phyloP scores from a whole-genome alignment of 2,888 invertebrate genomes.

The Chaetogeoica ovagalla region DNA sequence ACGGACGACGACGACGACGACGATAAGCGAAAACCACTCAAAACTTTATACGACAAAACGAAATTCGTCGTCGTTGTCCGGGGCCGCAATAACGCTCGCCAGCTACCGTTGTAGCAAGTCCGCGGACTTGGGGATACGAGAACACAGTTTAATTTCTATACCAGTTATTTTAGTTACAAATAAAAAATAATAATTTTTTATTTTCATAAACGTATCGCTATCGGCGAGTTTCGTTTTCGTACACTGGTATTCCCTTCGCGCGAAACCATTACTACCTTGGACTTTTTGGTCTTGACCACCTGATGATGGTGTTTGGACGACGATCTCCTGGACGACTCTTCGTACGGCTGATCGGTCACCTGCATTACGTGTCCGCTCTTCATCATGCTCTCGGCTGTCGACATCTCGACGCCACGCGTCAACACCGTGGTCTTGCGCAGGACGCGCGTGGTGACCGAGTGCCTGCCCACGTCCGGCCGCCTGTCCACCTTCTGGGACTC shows the following conservation, averaged over 20 bases:
- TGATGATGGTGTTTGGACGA: constrained; percentile 62
- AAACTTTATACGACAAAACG: neutral
- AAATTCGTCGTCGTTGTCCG: neutral
- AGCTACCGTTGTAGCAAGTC: neutral
- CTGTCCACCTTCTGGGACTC: constrained; percentile 54
- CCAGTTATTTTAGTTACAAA: too few species aligned
- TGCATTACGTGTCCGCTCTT: constrained; percentile 63
- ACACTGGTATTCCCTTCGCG: neutral
- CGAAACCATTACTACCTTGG: constrained; percentile 73
- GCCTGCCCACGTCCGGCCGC: constrained; percentile 64
- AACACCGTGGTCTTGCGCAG: constrained; percentile 86
- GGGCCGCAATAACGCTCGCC: too few species aligned
- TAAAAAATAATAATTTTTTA: too few species aligned
- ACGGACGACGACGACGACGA: neutral
- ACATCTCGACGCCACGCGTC: constrained; percentile 81
- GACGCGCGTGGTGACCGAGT: constrained; percentile 82
- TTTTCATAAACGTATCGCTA: too few species aligned
- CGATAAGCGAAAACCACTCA: neutral
- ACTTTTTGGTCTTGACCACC: constrained; percentile 70
- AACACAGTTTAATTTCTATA: neutral
- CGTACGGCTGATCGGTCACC: constrained; percentile 57
- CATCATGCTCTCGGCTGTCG: constrained; percentile 71
- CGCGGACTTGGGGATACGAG: constrained; percentile 5
- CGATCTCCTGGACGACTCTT: constrained; percentile 62
- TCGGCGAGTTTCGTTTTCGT: too few species aligned